These are phyloP conservation scores for Brachyhypopomus gauderio DNA, from an alignment of 2,113 vertebrate genomes.

Conservation along the genomic window DNA sequence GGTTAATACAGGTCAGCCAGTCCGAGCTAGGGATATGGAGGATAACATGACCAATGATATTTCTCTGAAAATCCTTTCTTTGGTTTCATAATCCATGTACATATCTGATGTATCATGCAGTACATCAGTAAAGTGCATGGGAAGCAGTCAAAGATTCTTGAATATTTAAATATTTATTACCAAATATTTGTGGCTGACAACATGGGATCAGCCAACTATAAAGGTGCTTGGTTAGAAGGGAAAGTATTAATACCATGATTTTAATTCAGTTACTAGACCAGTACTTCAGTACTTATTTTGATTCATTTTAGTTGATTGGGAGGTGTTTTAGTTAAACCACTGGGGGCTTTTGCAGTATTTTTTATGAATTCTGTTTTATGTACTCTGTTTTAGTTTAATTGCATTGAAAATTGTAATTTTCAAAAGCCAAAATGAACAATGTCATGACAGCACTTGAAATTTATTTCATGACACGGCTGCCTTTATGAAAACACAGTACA, in stretches of 20 bases:
- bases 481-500: background rate
- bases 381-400: background rate
- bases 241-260: background rate
- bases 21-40: background rate
- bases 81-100: background rate
- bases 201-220: background rate
- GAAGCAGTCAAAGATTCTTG: background rate
- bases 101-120: background rate
- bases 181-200: constrained; percentile 9
- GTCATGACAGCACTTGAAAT: background rate
- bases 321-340: constrained; percentile 14
- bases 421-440: background rate
- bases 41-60: background rate
- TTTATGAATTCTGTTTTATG: background rate
- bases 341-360: background rate
- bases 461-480: background rate
- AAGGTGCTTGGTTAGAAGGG: constrained; percentile 20
- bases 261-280: background rate
- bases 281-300: background rate
- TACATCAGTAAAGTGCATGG: background rate
- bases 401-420: background rate
- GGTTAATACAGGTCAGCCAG: background rate
- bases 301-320: background rate
- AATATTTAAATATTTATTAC: constrained; percentile 40
- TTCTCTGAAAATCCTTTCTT: background rate